These are phyloP conservation scores for Cerastis rubricosa DNA, from an alignment of 2,888 invertebrate genomes.

Conservation along the genomic window DNA sequence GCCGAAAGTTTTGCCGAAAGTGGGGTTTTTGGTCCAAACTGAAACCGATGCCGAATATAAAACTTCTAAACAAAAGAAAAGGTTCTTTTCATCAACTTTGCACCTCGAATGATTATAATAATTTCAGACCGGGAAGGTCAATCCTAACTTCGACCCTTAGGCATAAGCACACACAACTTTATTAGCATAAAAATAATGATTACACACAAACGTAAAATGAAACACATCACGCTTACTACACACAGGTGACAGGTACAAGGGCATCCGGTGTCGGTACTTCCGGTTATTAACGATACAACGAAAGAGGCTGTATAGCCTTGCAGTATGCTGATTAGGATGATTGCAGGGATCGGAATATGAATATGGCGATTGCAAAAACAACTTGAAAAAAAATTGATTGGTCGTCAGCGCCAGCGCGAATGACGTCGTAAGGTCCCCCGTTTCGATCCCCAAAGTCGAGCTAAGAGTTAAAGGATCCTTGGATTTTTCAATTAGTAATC, in stretches of 20 bases:
- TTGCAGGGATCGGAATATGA: neutral
- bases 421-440: no score
- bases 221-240: neutral
- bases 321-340: constrained; percentile 15
- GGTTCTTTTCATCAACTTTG: neutral
- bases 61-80: neutral
- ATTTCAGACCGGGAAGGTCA: neutral
- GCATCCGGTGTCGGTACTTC: constrained; percentile 27
- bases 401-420: no score
- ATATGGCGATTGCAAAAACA: no score
- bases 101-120: neutral
- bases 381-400: no score
- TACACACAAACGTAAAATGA: neutral
- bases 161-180: neutral
- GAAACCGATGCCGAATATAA: neutral
- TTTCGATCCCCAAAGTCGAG: no score
- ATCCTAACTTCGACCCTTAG: neutral
- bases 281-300: constrained; percentile 51
- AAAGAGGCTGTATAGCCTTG: constrained; percentile 21
- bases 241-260: constrained; percentile 22
- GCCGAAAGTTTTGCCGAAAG: no score
- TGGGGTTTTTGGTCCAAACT: no score
- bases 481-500: no score
- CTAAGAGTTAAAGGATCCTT: no score
- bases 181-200: neutral